Evolutionary conservation across 2,113 vertebrate species (phyloP), one percentile per base, ranked within the genome.

Genomic region (Anguilla rostrata): DNA sequence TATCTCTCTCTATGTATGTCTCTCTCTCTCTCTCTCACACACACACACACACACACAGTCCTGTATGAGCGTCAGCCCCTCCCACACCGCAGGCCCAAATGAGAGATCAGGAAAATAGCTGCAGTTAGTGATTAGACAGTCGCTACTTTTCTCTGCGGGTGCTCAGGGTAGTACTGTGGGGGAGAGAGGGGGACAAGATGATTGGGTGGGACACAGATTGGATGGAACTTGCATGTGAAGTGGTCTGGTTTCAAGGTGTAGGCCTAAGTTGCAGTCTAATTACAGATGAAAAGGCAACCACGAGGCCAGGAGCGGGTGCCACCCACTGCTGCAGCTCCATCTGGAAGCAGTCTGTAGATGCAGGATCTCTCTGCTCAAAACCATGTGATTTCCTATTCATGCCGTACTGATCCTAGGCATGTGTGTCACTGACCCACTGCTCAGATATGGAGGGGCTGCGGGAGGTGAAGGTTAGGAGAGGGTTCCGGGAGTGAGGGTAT

Each of bases 1-100:
- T 46, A 4, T 60, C 83, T 43, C 34, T 71, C 57, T 16, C 18
- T 82, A 12, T 63, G 18, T 29, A 20, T 49, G 39, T 78, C 43
- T 8, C 40, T 34, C 39, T 43, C 43, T 29, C 60, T 66, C 26
- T 39, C 46, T 53, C 60, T 71, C 56, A 83, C 81, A 57, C 15
- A 80, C 81, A n/a, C 57, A 81, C 63, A 46, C 39, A 75, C 39
- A n/a, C 83, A 84, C 63, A 71, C 57, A 43, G 39, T 41, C 9
- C 57, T 56, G 49, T 71, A 80, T 8, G 39, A 29, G 18, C n/a
- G 26, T 26, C 34, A 12, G 34, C 49, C 53, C 22, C 11, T 15
- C 16, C 12, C 78, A 39, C 78, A 20, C 84, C 43, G 18, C 82
- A 82, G 39, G 40, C 43, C 60, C 60, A 66, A 66, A 66, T 66